Percentiles rank a stretch among this genome's conserved stretches.
These are phyloP conservation scores for Benitochromis conjunctus DNA, from an alignment of 2,113 vertebrate genomes.

Conservation along the genomic window DNA sequence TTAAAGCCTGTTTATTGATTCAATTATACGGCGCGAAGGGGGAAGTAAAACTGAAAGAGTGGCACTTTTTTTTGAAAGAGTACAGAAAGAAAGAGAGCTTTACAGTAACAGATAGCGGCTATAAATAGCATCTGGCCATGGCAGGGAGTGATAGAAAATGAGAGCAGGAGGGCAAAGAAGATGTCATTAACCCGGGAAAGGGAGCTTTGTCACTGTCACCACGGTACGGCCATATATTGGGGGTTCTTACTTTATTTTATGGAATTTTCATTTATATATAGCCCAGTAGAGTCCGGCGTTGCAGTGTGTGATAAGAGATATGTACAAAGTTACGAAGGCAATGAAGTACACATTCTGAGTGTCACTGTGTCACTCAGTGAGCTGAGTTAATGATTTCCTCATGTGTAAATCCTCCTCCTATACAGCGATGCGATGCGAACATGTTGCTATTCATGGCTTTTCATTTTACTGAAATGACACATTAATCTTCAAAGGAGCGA, in stretches of 20 bases:
- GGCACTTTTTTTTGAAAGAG: slow-evolving; percentile 26
- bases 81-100: neutral
- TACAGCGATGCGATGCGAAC: neutral
- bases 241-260: neutral
- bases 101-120: slow-evolving; percentile 24
- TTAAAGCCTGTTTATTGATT: slow-evolving; percentile 62
- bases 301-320: neutral
- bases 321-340: neutral
- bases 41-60: slow-evolving; percentile 1
- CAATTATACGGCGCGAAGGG: slow-evolving; percentile 22
- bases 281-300: neutral
- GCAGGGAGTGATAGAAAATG: slow-evolving; percentile 35
- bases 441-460: slow-evolving; percentile 23
- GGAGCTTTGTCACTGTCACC: slow-evolving; percentile 50
- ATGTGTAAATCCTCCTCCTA: neutral
- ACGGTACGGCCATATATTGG: neutral
- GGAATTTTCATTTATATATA: neutral
- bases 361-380: neutral
- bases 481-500: slow-evolving; percentile 35
- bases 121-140: slow-evolving; percentile 48
- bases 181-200: slow-evolving; percentile 50
- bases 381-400: neutral
- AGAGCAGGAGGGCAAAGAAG: slow-evolving; percentile 39
- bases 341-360: neutral
- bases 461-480: slow-evolving; percentile 9